A percentile compares a stretch with the other conserved stretches of the same genome.
Conservation (phyloP, 2,888 invertebrate species). For the Drosophila buzzatii region DNA sequence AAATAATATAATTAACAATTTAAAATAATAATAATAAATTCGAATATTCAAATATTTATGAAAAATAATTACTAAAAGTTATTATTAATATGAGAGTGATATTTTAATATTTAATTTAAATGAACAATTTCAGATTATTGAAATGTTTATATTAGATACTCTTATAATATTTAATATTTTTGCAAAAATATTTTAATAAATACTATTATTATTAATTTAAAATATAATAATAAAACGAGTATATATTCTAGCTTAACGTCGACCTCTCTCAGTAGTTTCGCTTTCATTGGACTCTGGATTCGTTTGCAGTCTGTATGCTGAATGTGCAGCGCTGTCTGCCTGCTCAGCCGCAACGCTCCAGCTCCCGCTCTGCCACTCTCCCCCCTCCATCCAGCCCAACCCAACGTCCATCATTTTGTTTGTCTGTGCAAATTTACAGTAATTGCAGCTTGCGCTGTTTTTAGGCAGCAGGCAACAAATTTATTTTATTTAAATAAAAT, state of each 20-base stretch:
- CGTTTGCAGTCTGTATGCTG: not conserved
- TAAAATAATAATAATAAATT: too few relatives aligned
- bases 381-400: not conserved
- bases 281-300: constrained; percentile 2
- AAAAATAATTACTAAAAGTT: too few relatives aligned
- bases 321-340: not conserved
- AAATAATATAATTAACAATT: too few relatives aligned
- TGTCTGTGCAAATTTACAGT: constrained; percentile 68
- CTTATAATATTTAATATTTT: too few relatives aligned
- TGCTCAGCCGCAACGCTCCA: not conserved
- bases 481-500: constrained; percentile 81
- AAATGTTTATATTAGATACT: too few relatives aligned
- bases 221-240: not conserved
- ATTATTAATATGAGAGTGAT: too few relatives aligned
- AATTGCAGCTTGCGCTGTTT: constrained; percentile 65
- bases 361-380: not conserved
- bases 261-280: not conserved
- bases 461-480: constrained; percentile 65
- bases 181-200: too few relatives aligned
- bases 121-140: too few relatives aligned
- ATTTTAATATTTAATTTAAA: too few relatives aligned
- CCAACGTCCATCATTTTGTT: constrained; percentile 32
- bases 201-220: too few relatives aligned
- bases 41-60: too few relatives aligned
- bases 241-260: not conserved